A percentile compares a stretch with the other conserved stretches of the same genome.
Evolutionary conservation across 2,797 vertebrate species (phyloP).

Genomic region (Pelochelys cantorii): DNA sequence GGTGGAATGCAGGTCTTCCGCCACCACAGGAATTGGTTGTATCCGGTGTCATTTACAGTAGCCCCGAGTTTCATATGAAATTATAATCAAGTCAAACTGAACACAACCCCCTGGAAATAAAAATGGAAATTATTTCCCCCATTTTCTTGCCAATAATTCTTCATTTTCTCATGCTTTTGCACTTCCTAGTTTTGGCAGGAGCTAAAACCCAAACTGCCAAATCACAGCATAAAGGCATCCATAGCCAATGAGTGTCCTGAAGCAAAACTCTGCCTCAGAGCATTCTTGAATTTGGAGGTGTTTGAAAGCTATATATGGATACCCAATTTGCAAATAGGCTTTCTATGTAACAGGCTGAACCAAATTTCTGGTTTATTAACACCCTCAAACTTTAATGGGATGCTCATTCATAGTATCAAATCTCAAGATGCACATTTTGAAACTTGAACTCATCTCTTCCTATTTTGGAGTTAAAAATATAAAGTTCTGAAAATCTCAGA

Average conservation of each 20-base stretch:
- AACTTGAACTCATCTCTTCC: rapidly evolving
- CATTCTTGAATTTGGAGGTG: not conserved
- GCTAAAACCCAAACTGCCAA: not conserved
- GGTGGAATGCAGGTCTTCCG: not conserved
- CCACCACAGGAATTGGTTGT: not conserved
- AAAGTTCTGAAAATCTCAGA: not conserved
- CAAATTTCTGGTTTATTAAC: not conserved
- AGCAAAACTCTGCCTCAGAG: not conserved
- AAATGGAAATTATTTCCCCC: not conserved
- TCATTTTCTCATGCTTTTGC: not conserved
- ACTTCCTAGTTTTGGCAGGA: not conserved
- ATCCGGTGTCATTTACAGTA: not conserved
- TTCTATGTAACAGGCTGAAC: not conserved
- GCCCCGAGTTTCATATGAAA: not conserved
- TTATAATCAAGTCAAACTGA: not conserved
- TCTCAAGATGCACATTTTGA: not conserved
- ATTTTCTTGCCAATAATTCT: not conserved
- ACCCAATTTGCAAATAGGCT: not conserved
- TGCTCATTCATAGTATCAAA: not conserved
- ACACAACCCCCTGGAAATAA: not conserved
- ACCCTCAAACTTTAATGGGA: not conserved
- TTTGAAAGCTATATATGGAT: not conserved
- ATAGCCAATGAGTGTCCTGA: not conserved
- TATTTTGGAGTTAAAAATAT: not conserved
- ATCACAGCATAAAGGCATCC: not conserved